These are phyloP conservation scores for Aramus guarauna DNA, from an alignment of 2,113 vertebrate genomes.

Conservation along the genomic window DNA sequence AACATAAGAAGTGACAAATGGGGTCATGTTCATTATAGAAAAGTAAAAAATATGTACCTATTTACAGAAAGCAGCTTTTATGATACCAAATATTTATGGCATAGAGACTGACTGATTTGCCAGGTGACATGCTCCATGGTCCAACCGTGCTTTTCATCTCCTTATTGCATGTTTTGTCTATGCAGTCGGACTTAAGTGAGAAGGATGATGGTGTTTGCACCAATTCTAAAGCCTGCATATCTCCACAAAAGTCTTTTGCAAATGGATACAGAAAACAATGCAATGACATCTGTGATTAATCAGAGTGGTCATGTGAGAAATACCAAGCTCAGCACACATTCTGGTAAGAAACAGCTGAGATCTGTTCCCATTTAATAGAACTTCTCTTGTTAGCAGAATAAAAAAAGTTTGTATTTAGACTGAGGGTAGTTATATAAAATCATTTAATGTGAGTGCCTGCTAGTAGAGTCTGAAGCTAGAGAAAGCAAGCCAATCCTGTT, in stretches of 20 bases:
- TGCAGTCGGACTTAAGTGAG: not conserved
- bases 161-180: not conserved
- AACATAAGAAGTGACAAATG: not conserved
- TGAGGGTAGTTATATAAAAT: conserved; percentile 4
- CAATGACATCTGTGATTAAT: conserved; percentile 21
- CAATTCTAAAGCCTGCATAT: not conserved
- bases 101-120: not conserved
- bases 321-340: not conserved
- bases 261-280: not conserved
- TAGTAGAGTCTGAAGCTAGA: conserved; percentile 10
- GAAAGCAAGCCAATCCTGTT: not conserved
- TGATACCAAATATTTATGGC: not conserved
- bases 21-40: not conserved
- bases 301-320: conserved; percentile 9
- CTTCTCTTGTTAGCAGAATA: conserved; percentile 25
- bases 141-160: not conserved
- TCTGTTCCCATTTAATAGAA: conserved; percentile 17
- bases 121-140: not conserved
- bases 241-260: not conserved
- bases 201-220: not conserved
- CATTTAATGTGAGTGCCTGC: not conserved
- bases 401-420: conserved; percentile 44
- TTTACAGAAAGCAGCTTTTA: not conserved
- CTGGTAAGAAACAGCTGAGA: conserved; percentile 13
- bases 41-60: not conserved